Conservation (phyloP, 1,140 invertebrate genomes). For the Pomacea maculata region DNA sequence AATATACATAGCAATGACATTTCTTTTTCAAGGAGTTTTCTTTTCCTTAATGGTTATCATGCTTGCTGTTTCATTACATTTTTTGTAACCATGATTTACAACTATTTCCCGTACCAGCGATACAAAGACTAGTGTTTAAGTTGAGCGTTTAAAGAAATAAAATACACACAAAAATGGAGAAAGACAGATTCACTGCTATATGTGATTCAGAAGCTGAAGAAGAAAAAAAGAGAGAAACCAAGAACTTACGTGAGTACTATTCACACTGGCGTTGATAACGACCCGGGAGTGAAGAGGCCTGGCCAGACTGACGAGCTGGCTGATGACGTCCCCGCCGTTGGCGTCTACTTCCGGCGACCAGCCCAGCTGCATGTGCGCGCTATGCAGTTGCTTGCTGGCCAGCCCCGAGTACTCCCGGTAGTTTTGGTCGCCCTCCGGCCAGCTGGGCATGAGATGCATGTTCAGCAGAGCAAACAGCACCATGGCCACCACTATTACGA, state of each 20-base stretch:
- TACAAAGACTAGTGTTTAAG: no score
- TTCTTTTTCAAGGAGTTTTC: no score
- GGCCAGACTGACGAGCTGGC: conserved; percentile 24
- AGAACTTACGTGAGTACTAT: background rate
- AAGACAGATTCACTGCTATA: no score
- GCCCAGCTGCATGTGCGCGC: conserved; percentile 33
- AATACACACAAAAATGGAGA: no score
- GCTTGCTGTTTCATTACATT: no score
- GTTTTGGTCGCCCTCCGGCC: conserved; percentile 28
- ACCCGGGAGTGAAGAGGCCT: conserved; percentile 29
- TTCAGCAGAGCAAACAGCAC: conserved; percentile 55
- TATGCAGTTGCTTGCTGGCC: conserved; percentile 22
- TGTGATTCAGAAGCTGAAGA: no score
- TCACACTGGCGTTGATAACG: background rate
- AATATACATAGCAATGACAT: no score
- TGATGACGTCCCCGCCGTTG: conserved; percentile 10
- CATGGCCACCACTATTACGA: conserved; percentile 48
- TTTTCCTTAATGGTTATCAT: no score
- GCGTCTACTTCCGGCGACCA: conserved; percentile 13
- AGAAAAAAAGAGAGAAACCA: background rate
- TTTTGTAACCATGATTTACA: no score
- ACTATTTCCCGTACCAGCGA: no score
- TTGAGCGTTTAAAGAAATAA: no score
- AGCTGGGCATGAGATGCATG: conserved; percentile 48
- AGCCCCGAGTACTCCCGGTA: conserved; percentile 16